Percentiles rank a stretch among this genome's conserved stretches.
phyloP scores from a whole-genome alignment of 2,888 invertebrate genomes.

The Sycophila texana region DNA sequence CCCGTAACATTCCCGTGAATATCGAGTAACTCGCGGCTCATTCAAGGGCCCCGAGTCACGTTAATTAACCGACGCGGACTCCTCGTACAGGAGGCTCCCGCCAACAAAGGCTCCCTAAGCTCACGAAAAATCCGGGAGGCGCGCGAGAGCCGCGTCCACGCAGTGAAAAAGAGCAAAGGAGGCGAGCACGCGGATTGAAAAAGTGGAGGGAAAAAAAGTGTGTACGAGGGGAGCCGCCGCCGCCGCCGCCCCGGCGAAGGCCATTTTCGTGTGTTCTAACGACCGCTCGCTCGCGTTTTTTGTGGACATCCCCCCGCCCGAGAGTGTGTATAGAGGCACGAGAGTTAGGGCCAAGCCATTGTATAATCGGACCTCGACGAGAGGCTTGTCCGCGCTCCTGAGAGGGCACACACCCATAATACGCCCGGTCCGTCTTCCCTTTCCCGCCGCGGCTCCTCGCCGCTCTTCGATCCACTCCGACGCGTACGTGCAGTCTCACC shows the following conservation, averaged over 20 bases:
- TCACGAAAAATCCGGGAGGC: neutral
- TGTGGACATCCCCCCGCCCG: constrained; percentile 41
- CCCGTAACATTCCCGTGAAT: constrained; percentile 46
- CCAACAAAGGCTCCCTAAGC: constrained; percentile 20
- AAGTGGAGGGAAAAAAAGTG: constrained; percentile 45
- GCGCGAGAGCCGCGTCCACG: neutral
- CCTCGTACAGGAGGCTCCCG: neutral
- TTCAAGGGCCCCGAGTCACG: neutral
- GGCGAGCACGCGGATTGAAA: constrained; percentile 36
- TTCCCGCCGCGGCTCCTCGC: neutral
- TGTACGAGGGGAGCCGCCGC: neutral
- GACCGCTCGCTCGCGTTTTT: constrained; percentile 43
- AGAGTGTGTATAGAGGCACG: constrained; percentile 7
- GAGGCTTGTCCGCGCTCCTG: neutral
- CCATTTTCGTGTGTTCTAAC: constrained; percentile 52
- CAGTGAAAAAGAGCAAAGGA: constrained; percentile 27
- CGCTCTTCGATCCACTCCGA: neutral
- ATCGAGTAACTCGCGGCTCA: constrained; percentile 41
- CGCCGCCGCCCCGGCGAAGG: constrained; percentile 20
- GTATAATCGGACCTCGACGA: constrained; percentile 47
- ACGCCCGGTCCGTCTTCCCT: neutral
- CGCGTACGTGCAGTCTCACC: neutral
- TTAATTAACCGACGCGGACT: constrained; percentile 30
- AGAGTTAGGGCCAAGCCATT: constrained; percentile 40
- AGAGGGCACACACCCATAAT: neutral